phyloP scores from a whole-genome alignment of 2,888 invertebrate genomes.

The Harpalus rubripes region DNA sequence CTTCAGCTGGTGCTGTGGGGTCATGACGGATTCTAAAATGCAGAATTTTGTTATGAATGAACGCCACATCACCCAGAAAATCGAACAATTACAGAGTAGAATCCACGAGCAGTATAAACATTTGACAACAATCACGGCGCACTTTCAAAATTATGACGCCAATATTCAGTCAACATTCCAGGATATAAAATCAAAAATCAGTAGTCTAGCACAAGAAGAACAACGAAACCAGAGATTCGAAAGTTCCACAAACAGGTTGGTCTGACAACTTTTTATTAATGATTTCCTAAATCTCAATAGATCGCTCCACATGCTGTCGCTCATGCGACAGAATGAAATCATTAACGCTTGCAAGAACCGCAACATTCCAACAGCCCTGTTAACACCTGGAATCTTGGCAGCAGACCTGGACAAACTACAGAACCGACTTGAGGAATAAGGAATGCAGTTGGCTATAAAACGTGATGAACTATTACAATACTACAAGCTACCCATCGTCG shows the following conservation, averaged over 20 bases:
- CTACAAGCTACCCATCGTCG: too few relatives aligned
- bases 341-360: not conserved
- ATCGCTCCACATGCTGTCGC: not conserved
- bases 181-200: not conserved
- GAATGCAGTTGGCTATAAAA: slow-evolving; percentile 21
- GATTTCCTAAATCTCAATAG: not conserved
- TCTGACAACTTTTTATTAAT: not conserved
- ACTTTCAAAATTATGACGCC: not conserved
- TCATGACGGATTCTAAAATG: too few relatives aligned
- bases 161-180: not conserved
- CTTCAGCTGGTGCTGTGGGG: too few relatives aligned
- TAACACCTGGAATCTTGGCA: too few relatives aligned
- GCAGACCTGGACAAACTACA: too few relatives aligned
- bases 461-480: not conserved
- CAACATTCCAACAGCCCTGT: not conserved
- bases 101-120: too few relatives aligned
- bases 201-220: not conserved
- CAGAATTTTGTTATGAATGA: not conserved
- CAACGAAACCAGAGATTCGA: too few relatives aligned
- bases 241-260: too few relatives aligned
- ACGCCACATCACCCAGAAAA: not conserved
- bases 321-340: not conserved
- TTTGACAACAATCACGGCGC: not conserved
- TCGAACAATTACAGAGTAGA: not conserved
- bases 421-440: not conserved